Evolutionary conservation across 2,888 invertebrate genomes (phyloP), one percentile per base, ranked within the genome.

Genomic region (Rhamphomyia laevipes): DNA sequence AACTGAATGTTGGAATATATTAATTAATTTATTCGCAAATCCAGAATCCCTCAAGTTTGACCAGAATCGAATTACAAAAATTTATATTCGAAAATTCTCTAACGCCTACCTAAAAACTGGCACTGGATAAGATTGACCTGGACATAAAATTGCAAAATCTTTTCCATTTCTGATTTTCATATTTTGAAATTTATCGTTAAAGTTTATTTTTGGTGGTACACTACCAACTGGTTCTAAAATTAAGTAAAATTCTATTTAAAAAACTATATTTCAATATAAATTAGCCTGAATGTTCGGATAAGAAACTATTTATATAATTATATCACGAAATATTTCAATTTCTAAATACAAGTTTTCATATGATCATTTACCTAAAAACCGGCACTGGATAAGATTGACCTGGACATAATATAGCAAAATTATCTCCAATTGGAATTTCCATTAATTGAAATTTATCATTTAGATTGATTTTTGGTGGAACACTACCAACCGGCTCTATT

Each of bases 391-490:
- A 41, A 7, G 18, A 18, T 33, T 46, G 46, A 31, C 23, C 42
- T 15, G 42, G 42, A 27, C 42, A 42, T 60, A 82, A 71, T 62
- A 86, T 71, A 30, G 81, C 78, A 59, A 80, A 73, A 63, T 74
- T 76, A 56, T 68, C 66, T 48, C 67, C 67, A 59, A 72, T 59
- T 56, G 70, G 67, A 52, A 57, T 58, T 58, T 80, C 78, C 63
- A 66, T 48, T 16, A 64, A 59, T 59, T 67, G 67, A 53, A 62
- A 63, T 51, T 68, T 64, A 58, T 80, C 75, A 62, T 78, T 72
- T 43, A 77, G 73, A 55, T 81, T 77, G 59, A 83, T 77, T 66
- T 80, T 81, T 40, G 83, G 83, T 30, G 78, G 73, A 55, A 82
- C 80, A 56, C 79, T 77, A 56, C 82, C 82, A 51, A 80, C 73